Percentiles rank a stretch among this genome's conserved stretches.
phyloP scores from a whole-genome alignment of 1,140 invertebrate genomes.

The Brachionus rubens region DNA sequence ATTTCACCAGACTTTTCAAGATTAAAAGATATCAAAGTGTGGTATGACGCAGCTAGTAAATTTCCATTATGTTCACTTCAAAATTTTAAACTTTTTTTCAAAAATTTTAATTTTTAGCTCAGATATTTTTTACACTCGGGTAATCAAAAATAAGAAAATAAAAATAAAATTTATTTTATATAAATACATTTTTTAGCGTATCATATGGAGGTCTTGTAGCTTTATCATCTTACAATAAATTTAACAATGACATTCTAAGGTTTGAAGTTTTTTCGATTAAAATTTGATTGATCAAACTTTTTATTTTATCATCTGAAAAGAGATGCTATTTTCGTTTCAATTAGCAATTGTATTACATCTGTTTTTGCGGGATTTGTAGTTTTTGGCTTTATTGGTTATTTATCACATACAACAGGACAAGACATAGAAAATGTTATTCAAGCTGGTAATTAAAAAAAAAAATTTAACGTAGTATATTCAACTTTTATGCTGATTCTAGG shows the following conservation, averaged over 20 bases:
- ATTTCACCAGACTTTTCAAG: slow-evolving; percentile 84
- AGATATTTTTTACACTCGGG: slow-evolving; percentile 43
- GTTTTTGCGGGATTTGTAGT: slow-evolving; percentile 84
- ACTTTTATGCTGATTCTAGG: too few species aligned
- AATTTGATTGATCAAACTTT: too few species aligned
- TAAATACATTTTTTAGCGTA: background rate
- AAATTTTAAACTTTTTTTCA: too few species aligned
- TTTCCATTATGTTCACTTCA: too few species aligned
- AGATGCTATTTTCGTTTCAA: slow-evolving; percentile 13
- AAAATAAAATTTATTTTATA: too few species aligned
- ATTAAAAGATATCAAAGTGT: slow-evolving; percentile 78
- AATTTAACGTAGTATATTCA: too few species aligned
- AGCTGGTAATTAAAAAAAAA: slow-evolving; percentile 53
- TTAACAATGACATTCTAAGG: slow-evolving; percentile 63
- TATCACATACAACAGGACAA: slow-evolving; percentile 79
- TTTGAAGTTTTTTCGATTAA: slow-evolving; percentile 17
- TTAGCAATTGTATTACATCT: slow-evolving; percentile 32
- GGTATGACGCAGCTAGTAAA: slow-evolving; percentile 68
- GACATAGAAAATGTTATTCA: slow-evolving; percentile 83
- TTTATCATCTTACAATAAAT: slow-evolving; percentile 76
- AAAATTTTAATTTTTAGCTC: background rate
- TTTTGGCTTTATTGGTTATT: slow-evolving; percentile 96
- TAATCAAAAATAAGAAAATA: too few species aligned
- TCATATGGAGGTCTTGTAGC: slow-evolving; percentile 72
- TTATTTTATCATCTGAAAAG: too few species aligned